These are phyloP conservation scores for Lucifuga dentata DNA, from an alignment of 2,113 vertebrate genomes.

Conservation along the genomic window DNA sequence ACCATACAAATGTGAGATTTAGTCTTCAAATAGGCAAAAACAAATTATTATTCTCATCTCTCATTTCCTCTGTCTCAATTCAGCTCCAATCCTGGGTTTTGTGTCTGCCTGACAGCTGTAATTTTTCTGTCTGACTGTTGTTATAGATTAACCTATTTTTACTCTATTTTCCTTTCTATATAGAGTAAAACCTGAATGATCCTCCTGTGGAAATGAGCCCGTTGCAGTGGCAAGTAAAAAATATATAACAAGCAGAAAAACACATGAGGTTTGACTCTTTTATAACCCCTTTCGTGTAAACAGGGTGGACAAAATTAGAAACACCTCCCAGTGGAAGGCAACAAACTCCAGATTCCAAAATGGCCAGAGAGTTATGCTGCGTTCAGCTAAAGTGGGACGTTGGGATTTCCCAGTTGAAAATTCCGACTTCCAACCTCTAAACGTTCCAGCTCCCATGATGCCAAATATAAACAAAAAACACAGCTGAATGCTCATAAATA, in stretches of 20 bases:
- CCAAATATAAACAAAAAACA: too few relatives aligned
- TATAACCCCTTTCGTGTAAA: too few relatives aligned
- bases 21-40: slow-evolving; percentile 7
- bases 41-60: slow-evolving; percentile 7
- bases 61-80: slow-evolving; percentile 15
- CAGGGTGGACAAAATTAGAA: too few relatives aligned
- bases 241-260: slow-evolving; percentile 1
- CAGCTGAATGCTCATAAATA: too few relatives aligned
- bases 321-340: too few relatives aligned
- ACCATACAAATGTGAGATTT: slow-evolving; percentile 9
- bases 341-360: too few relatives aligned
- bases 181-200: slow-evolving; percentile 8
- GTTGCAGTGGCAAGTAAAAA: background rate
- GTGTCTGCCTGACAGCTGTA: background rate
- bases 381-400: too few relatives aligned
- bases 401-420: too few relatives aligned
- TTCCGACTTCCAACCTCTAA: too few relatives aligned
- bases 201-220: slow-evolving; percentile 13
- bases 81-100: background rate
- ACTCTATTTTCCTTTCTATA: slow-evolving; percentile 25
- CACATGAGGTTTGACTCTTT: too few relatives aligned
- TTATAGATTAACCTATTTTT: slow-evolving; percentile 12
- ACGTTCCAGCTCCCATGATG: too few relatives aligned
- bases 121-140: slow-evolving; percentile 18
- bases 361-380: too few relatives aligned